Evolutionary conservation across 2,888 invertebrate genomes (phyloP).

Genomic region (Drosophila flavopinicola): DNA sequence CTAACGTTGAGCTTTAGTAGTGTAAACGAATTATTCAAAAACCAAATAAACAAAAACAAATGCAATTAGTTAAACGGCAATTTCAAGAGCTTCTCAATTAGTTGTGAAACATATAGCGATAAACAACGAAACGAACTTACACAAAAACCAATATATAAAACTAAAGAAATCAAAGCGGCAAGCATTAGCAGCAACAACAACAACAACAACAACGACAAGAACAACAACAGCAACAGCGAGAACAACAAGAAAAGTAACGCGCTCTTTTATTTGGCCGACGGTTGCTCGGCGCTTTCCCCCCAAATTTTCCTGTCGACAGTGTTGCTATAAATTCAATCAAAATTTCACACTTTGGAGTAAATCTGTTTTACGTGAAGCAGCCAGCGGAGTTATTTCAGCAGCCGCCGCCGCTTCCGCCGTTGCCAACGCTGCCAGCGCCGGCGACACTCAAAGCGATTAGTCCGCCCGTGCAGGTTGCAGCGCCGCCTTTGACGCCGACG

Average conservation of each 20-base stretch:
- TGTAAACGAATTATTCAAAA: constrained; percentile 54
- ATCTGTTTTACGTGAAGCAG: constrained; percentile 85
- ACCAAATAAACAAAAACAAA: constrained; percentile 34
- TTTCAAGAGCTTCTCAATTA: constrained; percentile 81
- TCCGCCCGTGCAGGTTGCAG: constrained; percentile 81
- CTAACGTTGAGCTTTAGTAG: constrained; percentile 81
- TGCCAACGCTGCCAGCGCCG: constrained; percentile 80
- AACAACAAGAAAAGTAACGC: constrained; percentile 13
- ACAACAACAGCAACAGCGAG: constrained; percentile 18
- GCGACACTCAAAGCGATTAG: constrained; percentile 84
- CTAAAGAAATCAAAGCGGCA: constrained; percentile 9
- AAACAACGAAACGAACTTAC: constrained; percentile 41
- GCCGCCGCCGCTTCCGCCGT: constrained; percentile 77
- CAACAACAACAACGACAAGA: constrained; percentile 9
- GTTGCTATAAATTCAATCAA: constrained; percentile 83
- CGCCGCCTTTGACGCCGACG: constrained; percentile 80
- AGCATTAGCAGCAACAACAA: constrained; percentile 12
- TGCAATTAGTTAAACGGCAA: constrained; percentile 52
- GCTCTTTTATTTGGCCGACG: constrained; percentile 52
- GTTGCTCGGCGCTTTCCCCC: constrained; percentile 49
- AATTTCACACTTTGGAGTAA: constrained; percentile 85
- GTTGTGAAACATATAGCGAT: constrained; percentile 78
- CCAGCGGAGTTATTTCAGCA: constrained; percentile 84
- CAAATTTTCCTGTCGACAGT: constrained; percentile 73
- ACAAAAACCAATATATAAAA: constrained; percentile 8